A percentile compares a stretch with the other conserved stretches of the same genome.
These are phyloP conservation scores for Brachypalpus laphriformis DNA, from an alignment of 2,888 invertebrate genomes.

Conservation along the genomic window DNA sequence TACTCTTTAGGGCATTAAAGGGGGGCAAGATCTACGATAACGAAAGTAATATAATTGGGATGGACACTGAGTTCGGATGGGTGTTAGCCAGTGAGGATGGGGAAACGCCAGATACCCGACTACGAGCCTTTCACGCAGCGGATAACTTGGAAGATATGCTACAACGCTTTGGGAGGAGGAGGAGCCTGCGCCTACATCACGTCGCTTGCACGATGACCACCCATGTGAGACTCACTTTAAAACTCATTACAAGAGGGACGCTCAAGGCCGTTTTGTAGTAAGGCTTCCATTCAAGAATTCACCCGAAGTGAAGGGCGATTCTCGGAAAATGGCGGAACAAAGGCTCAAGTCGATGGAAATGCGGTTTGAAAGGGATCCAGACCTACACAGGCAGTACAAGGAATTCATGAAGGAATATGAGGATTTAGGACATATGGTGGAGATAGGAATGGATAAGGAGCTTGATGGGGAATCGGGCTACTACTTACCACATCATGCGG, in stretches of 20 bases:
- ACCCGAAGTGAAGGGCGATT: not conserved
- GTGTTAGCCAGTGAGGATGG: no score
- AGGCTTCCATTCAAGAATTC: constrained; percentile 7
- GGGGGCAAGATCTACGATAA: no score
- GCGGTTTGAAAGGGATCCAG: not conserved
- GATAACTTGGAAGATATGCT: no score
- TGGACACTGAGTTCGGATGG: no score
- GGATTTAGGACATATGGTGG: not conserved
- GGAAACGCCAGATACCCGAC: not conserved
- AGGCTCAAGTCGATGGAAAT: constrained; percentile 7
- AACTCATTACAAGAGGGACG: not conserved
- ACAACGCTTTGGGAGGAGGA: no score
- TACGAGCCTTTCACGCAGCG: no score
- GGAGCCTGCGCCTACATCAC: no score
- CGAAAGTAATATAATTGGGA: no score
- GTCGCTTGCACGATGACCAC: not conserved
- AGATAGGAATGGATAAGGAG: not conserved
- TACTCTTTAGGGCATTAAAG: not conserved
- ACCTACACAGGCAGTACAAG: not conserved
- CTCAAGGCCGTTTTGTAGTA: not conserved
- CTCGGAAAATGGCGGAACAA: constrained; percentile 4
- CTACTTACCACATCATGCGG: constrained; percentile 2
- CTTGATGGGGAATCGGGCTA: not conserved
- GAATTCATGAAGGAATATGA: no score
- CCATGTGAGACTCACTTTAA: constrained; percentile 1